Evolutionary conservation across 2,888 invertebrate genomes (phyloP).

Genomic region (Limnephilus marmoratus): DNA sequence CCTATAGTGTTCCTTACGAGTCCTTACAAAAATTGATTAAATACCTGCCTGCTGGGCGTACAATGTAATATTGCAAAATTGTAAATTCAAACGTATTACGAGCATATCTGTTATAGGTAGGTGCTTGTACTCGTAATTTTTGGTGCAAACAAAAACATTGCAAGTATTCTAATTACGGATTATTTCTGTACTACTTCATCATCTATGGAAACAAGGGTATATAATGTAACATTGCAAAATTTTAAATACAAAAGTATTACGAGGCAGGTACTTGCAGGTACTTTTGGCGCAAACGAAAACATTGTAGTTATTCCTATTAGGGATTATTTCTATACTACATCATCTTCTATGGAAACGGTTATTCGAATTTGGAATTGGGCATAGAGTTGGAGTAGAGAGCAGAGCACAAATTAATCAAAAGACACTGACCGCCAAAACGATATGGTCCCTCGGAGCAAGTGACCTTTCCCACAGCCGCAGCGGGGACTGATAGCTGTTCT

Average conservation of each 20-base stretch:
- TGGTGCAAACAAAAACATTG: no score
- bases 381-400: background rate
- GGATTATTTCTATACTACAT: background rate
- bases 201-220: background rate
- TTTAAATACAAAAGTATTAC: background rate
- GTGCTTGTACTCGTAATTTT: no score
- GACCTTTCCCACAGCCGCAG: conserved; percentile 41
- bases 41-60: no score
- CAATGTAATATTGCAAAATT: no score
- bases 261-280: background rate
- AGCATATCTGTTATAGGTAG: no score
- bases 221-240: no score
- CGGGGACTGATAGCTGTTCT: background rate
- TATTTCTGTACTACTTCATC: background rate
- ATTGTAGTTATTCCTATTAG: background rate
- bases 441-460: conserved; percentile 40
- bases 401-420: conserved; percentile 11
- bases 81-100: background rate
- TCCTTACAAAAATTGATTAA: no score
- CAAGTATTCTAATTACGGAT: background rate
- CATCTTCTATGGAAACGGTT: background rate
- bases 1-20: no score
- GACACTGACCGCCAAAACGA: conserved; percentile 47
- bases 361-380: background rate
- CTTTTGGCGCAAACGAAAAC: background rate